A percentile compares a stretch with the other conserved stretches of the same genome.
Evolutionary conservation across 2,113 vertebrate species (phyloP).

Genomic region (Crocuta crocuta): DNA sequence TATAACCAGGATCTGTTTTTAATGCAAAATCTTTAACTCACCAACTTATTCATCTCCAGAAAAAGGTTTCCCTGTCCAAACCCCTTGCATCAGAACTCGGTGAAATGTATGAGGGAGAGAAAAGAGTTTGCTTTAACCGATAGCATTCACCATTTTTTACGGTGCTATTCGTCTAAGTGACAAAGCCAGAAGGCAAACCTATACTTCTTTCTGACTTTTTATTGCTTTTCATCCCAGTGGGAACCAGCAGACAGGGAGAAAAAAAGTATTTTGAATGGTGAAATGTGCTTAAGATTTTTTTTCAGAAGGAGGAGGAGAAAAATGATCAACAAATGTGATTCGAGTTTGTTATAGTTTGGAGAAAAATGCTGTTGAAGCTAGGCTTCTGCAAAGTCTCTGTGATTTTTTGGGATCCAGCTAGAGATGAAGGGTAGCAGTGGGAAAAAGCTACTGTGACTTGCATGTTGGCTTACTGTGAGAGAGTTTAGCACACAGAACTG

Average conservation of each 20-base stretch:
- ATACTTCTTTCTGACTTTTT: constrained; percentile 91
- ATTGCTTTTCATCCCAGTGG: constrained; percentile 90
- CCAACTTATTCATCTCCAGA: constrained; percentile 80
- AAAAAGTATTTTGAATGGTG: constrained; percentile 77
- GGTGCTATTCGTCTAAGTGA: constrained; percentile 88
- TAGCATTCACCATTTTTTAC: constrained; percentile 86
- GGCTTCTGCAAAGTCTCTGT: constrained; percentile 23
- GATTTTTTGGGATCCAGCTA: background rate
- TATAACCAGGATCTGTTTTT: constrained; percentile 83
- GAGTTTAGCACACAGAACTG: background rate
- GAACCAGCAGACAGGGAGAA: constrained; percentile 80
- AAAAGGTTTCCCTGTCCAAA: constrained; percentile 76
- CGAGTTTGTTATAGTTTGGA: constrained; percentile 54
- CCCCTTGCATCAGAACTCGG: constrained; percentile 72
- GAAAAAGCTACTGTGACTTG: background rate
- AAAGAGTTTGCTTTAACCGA: constrained; percentile 86
- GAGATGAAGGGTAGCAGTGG: background rate
- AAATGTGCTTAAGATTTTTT: constrained; percentile 82
- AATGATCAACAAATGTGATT: background rate
- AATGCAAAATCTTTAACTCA: constrained; percentile 85
- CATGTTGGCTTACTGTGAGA: background rate
- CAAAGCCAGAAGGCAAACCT: constrained; percentile 87
- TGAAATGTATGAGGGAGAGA: constrained; percentile 78
- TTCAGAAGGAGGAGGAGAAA: background rate
- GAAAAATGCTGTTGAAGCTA: constrained; percentile 51